These are phyloP conservation scores for Zapus hudsonius DNA, from an alignment of 2,113 vertebrate species.

Conservation along the genomic window DNA sequence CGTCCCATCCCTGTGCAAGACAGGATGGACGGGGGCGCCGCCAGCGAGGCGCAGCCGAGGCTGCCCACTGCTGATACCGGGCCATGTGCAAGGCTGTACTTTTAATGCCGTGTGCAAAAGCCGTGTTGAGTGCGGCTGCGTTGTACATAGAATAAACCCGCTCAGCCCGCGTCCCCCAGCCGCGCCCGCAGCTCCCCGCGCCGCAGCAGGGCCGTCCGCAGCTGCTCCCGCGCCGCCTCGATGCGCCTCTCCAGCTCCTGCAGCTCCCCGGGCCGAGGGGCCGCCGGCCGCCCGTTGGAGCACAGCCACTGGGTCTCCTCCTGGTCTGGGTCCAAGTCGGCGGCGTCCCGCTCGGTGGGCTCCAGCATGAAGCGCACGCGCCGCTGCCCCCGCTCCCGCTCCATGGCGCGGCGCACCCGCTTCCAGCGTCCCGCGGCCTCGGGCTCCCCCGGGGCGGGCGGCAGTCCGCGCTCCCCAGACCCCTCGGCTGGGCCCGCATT, in stretches of 20 bases:
- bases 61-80: no score
- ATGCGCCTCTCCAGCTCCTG: constrained; percentile 89
- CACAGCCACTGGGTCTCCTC: constrained; percentile 34
- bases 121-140: no score
- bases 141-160: constrained; percentile 90
- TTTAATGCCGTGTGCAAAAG: no score
- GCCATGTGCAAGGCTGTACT: no score
- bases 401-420: background rate
- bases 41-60: no score
- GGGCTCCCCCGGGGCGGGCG: no score
- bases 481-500: constrained; percentile 87
- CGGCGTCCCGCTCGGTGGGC: constrained; percentile 63
- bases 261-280: constrained; percentile 76
- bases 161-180: constrained; percentile 67
- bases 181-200: constrained; percentile 86
- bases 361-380: constrained; percentile 88
- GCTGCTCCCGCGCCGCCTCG: constrained; percentile 84
- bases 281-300: constrained; percentile 71
- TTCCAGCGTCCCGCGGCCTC: background rate
- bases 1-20: no score
- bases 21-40: no score
- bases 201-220: constrained; percentile 86
- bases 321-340: constrained; percentile 64
- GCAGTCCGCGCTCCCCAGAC: no score
- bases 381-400: constrained; percentile 84